A percentile compares a stretch with the other conserved stretches of the same genome.
Evolutionary conservation across 2,888 invertebrate species (phyloP).

Genomic region (Patella caerulea): DNA sequence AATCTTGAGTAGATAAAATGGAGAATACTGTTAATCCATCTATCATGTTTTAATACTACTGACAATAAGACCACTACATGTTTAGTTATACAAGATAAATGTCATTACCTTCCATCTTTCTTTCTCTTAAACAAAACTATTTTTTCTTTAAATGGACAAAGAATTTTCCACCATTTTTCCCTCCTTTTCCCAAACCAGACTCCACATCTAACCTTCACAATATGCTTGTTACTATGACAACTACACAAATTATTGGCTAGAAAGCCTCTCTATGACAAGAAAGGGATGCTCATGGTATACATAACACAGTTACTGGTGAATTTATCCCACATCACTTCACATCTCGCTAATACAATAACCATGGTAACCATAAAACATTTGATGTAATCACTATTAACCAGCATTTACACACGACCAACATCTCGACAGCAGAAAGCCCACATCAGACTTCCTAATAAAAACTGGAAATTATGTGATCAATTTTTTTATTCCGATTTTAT

Average conservation of each 20-base stretch:
- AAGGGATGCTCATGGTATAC: constrained; percentile 9
- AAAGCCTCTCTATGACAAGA: constrained; percentile 12
- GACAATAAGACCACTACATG: too few species aligned
- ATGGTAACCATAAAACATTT: constrained; percentile 9
- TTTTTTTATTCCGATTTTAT: too few species aligned
- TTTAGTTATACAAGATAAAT: too few species aligned
- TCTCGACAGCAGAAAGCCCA: too few species aligned
- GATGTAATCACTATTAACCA: constrained; percentile 7
- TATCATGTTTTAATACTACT: too few species aligned
- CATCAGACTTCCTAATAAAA: too few species aligned
- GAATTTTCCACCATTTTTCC: background rate
- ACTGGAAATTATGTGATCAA: too few species aligned
- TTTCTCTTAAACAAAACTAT: background rate
- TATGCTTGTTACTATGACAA: constrained; percentile 5
- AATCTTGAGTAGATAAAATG: too few species aligned
- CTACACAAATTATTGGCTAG: constrained; percentile 13
- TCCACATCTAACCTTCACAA: constrained; percentile 5
- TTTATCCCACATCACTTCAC: background rate
- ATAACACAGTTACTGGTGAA: background rate
- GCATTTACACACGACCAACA: too few species aligned
- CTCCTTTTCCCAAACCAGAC: background rate
- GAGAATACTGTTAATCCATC: too few species aligned
- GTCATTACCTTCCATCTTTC: too few species aligned
- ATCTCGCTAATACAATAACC: background rate
- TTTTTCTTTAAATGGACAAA: constrained; percentile 4